These are phyloP conservation scores for Chironomus tepperi DNA, from an alignment of 1,140 invertebrate genomes.

Conservation along the genomic window DNA sequence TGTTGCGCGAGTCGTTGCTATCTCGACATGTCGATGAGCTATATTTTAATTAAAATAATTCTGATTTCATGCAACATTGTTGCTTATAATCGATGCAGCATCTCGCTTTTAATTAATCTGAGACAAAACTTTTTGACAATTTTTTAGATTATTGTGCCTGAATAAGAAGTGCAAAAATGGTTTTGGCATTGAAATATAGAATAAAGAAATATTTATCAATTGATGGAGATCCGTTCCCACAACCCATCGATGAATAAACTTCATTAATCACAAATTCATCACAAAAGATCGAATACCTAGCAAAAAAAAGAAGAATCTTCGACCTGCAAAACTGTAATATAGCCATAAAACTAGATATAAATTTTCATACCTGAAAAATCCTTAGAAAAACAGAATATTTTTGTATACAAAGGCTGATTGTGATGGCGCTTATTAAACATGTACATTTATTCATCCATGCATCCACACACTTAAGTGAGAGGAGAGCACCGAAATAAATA, in stretches of 20 bases:
- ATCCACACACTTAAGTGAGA: background rate
- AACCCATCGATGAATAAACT: background rate
- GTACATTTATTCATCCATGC: background rate
- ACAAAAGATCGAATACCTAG: background rate
- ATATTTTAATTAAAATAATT: background rate
- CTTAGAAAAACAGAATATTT: background rate
- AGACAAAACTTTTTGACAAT: too few relatives aligned
- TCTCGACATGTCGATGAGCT: background rate
- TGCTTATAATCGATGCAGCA: too few relatives aligned
- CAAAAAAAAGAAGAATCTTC: too few relatives aligned
- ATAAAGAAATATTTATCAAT: too few relatives aligned
- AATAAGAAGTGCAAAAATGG: background rate
- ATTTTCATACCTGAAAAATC: background rate
- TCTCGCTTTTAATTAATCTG: too few relatives aligned
- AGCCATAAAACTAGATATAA: background rate
- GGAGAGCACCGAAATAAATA: background rate
- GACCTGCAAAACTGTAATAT: background rate
- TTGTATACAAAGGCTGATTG: background rate
- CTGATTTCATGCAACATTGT: background rate
- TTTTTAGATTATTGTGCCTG: too few relatives aligned
- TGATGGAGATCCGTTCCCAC: too few relatives aligned
- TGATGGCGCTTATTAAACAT: constrained; percentile 18
- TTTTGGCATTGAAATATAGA: too few relatives aligned
- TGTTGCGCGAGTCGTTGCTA: background rate
- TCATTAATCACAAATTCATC: background rate